Evolutionary conservation across 2,888 invertebrate species (phyloP).

Genomic region (Sphaerophoria taeniata): DNA sequence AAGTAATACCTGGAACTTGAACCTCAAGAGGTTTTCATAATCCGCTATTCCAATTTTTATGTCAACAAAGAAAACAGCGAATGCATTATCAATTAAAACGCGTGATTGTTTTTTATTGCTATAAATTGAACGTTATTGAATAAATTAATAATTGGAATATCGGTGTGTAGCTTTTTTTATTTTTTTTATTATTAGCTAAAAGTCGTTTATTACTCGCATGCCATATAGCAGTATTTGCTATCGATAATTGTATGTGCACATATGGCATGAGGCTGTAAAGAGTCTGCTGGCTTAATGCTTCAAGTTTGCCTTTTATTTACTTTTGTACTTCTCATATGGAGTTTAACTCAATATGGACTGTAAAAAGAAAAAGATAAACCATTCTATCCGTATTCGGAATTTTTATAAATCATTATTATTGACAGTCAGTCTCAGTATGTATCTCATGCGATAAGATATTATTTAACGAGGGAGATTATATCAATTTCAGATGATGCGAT

Average conservation of each 20-base stretch:
- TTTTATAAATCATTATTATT: constrained; percentile 19
- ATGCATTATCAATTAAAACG: neutral
- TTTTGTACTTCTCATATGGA: too few relatives aligned
- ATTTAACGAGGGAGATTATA: constrained; percentile 5
- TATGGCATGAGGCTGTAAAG: neutral
- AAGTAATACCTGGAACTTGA: neutral
- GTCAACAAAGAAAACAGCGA: neutral
- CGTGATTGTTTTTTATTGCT: neutral
- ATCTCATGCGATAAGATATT: constrained; percentile 39
- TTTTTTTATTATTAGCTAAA: constrained; percentile 4
- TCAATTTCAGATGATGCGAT: constrained; percentile 13
- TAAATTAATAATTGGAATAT: neutral
- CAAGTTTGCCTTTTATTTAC: too few relatives aligned
- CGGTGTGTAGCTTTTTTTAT: neutral
- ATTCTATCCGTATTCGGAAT: neutral
- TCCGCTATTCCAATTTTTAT: too few relatives aligned
- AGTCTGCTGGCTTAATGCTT: too few relatives aligned
- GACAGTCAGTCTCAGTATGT: neutral
- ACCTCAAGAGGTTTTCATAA: neutral
- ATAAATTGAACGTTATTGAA: neutral
- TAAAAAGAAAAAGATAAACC: neutral
- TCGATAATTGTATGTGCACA: neutral
- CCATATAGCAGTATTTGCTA: neutral
- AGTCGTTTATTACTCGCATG: too few relatives aligned
- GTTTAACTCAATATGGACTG: neutral